Base-by-base conservation (phyloP, 2,888 invertebrate species). In the Pheosia tremula region DNA sequence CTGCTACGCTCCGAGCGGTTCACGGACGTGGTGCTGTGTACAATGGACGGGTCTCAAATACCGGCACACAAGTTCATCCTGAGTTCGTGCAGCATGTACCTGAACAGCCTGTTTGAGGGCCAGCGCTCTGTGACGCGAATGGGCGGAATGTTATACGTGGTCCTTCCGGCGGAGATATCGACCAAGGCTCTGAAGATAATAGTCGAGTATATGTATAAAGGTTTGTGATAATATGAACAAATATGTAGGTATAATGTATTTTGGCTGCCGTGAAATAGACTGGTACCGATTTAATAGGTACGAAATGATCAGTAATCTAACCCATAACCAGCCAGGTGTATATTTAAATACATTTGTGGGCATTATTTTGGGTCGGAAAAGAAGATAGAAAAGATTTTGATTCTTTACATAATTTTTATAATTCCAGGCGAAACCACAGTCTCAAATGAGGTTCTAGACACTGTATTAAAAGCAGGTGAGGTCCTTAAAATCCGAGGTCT, bases 131-230 rank as follows among this genome's bases (percentile, higher is more conserved):
- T 90, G 63, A 89, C 87, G 38, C 83, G 93, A 2, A 89, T 91
- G 90, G 93, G 90, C 45, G 95, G 95, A 58, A 90, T 95, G 78
- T 86, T 96, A 8, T 95, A 96, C 72, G 95, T 97, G 57, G 96
- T 97, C 45, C 94, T 97, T 69, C 97, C 97, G 11, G 96, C 97
- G 4, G 97, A 97, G 82, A 96, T 97, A 69, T 96, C 96, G 49
- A 96, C 96, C 67, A 96, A 96, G 70, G 97, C 97, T 8, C 93
- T 97, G 73, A 97, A 97, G 85, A 96, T 97, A 67, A 93, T 97
- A 24, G 96, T 97, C 53, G 97, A 97, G 80, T 97, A 97, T 84
- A 97, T 97, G 97, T 97, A 97, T 89, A 96, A 96, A 86, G 96
- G 96, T 76, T 81, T 74, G 81, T 56, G 5, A 24, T 24, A 24